phyloP scores from a whole-genome alignment of 2,888 invertebrate species.

The Sepiola atlantica region DNA sequence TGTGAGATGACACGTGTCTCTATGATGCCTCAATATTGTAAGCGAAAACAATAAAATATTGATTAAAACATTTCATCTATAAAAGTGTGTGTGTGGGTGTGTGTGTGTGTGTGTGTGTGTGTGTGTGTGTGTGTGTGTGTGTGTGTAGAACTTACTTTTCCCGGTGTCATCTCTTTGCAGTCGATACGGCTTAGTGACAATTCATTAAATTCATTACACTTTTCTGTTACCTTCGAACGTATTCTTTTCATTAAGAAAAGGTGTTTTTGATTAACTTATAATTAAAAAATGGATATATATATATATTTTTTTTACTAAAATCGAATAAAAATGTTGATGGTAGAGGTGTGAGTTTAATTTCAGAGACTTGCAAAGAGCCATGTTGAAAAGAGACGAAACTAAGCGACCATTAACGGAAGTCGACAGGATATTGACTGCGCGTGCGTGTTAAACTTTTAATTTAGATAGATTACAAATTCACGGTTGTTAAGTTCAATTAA shows the following conservation, averaged over 20 bases:
- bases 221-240: background rate
- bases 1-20: no score
- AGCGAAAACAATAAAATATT: no score
- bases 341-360: background rate
- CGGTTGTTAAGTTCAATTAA: background rate
- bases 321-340: background rate
- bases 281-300: background rate
- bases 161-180: background rate
- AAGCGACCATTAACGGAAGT: background rate
- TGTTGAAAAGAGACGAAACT: background rate
- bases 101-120: no score
- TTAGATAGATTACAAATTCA: background rate
- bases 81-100: no score
- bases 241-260: background rate
- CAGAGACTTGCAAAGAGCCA: background rate
- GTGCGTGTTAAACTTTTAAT: background rate
- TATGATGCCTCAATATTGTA: no score
- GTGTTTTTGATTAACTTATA: background rate
- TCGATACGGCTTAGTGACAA: background rate
- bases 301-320: background rate
- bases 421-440: conserved; percentile 32
- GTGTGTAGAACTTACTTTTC: no score
- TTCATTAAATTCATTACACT: background rate
- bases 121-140: no score
- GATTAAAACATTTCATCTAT: no score